Percentiles rank a stretch among this genome's conserved stretches.
These are phyloP conservation scores for Etheostoma nigrum DNA, from an alignment of 2,797 vertebrate species.

Conservation along the genomic window DNA sequence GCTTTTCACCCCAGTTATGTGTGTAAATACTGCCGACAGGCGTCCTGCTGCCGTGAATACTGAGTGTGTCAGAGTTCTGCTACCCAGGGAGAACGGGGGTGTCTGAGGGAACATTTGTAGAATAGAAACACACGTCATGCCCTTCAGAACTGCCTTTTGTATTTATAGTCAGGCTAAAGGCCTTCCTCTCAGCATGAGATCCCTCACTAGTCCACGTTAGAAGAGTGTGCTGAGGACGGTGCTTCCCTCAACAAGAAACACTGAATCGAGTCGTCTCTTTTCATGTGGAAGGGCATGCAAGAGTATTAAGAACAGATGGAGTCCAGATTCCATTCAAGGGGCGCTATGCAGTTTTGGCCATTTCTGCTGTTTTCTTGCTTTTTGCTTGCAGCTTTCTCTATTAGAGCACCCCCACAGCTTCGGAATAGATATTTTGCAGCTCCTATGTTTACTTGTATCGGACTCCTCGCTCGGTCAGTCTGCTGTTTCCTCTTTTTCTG, in stretches of 20 bases:
- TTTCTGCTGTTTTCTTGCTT: too few relatives aligned
- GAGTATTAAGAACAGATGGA: constrained; percentile 14
- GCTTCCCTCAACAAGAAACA: constrained; percentile 29
- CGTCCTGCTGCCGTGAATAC: constrained; percentile 69
- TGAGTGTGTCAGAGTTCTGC: constrained; percentile 69
- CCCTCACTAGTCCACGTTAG: constrained; percentile 40
- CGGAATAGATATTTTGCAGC: too few relatives aligned
- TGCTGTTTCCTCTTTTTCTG: too few relatives aligned
- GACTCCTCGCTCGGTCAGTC: too few relatives aligned
- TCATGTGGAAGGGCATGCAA: constrained; percentile 15
- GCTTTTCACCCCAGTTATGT: constrained; percentile 79
- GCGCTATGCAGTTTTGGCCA: too few relatives aligned
- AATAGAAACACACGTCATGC: constrained; percentile 63
- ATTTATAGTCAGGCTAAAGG: constrained; percentile 56
- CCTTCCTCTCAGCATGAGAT: constrained; percentile 55
- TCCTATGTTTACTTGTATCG: too few relatives aligned
- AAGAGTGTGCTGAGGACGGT: constrained; percentile 29
- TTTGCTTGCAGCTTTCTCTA: too few relatives aligned
- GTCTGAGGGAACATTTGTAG: constrained; percentile 70
- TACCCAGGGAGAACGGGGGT: constrained; percentile 57
- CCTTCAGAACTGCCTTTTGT: constrained; percentile 73
- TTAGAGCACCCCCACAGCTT: too few relatives aligned
- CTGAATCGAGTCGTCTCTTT: constrained; percentile 19
- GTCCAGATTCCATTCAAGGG: background rate
- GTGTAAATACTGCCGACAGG: constrained; percentile 79